phyloP scores from a whole-genome alignment of 2,797 vertebrate genomes.

The Phaenicophaeus curvirostris region DNA sequence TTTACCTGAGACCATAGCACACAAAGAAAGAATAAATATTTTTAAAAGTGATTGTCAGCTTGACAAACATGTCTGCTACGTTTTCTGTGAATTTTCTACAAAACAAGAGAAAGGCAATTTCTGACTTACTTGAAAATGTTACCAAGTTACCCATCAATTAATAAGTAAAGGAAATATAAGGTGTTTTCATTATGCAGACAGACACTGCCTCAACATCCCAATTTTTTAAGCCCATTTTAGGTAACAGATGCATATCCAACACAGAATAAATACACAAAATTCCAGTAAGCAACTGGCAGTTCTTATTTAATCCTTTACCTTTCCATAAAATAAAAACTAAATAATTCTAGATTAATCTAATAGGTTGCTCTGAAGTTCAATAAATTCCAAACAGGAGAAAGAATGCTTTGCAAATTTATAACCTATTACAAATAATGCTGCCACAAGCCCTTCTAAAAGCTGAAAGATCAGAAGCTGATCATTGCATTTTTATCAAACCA shows the following conservation, averaged over 20 bases:
- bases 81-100: not conserved
- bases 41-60: not conserved
- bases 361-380: not conserved
- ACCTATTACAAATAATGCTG: not conserved
- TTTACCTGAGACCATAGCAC: not conserved
- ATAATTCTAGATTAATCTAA: not conserved
- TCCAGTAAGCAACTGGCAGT: not conserved
- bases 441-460: not conserved
- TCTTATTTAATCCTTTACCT: not conserved
- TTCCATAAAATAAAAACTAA: not conserved
- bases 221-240: not conserved
- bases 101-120: not conserved
- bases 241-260: not conserved
- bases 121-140: not conserved
- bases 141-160: not conserved
- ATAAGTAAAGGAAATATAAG: not conserved
- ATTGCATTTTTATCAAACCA: not conserved
- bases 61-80: not conserved
- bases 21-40: not conserved
- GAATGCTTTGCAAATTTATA: not conserved
- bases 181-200: not conserved
- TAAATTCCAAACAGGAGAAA: not conserved
- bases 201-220: not conserved
- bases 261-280: not conserved
- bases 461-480: not conserved